phyloP scores from a whole-genome alignment of 30 jellyfish, hydroid and myxozoan genomes.

The Hydractinia symbiolongicarpus region DNA sequence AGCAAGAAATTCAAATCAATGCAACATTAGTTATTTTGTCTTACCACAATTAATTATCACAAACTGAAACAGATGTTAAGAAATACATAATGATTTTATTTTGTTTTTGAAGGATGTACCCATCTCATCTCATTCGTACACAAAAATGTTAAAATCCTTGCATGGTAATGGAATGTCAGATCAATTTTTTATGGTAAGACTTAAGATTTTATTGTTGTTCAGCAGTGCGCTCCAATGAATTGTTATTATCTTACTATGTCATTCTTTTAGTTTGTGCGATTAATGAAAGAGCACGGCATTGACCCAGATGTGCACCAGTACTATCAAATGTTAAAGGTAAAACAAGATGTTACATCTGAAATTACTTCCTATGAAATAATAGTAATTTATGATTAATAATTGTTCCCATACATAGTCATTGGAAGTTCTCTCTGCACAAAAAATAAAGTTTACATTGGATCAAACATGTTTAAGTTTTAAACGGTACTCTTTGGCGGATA shows the following conservation, averaged over 20 bases:
- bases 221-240: not conserved
- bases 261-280: constrained; percentile 50
- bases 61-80: no score
- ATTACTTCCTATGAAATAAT: no score
- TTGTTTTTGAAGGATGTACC: constrained; percentile 5
- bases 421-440: no score
- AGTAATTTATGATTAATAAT: no score
- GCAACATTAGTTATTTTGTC: no score
- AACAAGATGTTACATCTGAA: not conserved
- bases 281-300: constrained; percentile 68
- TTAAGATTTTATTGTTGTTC: not conserved
- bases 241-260: not conserved
- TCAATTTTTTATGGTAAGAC: constrained; percentile 58
- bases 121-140: constrained; percentile 35
- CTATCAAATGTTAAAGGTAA: constrained; percentile 74
- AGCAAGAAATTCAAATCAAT: no score
- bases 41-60: no score
- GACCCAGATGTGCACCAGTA: constrained; percentile 79
- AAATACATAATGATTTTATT: no score
- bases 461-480: no score
- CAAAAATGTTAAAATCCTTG: constrained; percentile 37
- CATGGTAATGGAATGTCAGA: constrained; percentile 44
- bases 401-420: no score
- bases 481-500: no score
- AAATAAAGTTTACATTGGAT: no score